Evolutionary conservation across 1,140 invertebrate genomes (phyloP).

Genomic region (Berghia stephanieae): DNA sequence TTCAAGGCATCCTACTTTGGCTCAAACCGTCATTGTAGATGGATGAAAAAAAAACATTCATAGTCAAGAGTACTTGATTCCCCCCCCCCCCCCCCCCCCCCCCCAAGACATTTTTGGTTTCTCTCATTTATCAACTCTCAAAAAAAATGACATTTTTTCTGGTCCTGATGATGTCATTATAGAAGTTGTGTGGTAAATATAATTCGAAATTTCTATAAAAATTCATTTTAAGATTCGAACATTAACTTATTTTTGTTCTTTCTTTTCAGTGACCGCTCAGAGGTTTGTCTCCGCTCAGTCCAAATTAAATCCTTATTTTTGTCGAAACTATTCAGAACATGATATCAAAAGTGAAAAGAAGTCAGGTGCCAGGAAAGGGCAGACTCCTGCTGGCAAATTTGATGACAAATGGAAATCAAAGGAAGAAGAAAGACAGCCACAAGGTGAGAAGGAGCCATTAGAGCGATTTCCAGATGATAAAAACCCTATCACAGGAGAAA

Average conservation of each 20-base stretch:
- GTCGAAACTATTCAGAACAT: constrained; percentile 42
- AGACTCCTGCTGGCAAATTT: constrained; percentile 71
- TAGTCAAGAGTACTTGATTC: too few species aligned
- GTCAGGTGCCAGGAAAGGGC: constrained; percentile 43
- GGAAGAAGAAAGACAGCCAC: constrained; percentile 68
- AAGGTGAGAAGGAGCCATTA: constrained; percentile 86
- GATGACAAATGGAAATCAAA: constrained; percentile 70
- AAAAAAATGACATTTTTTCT: too few species aligned
- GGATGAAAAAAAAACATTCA: too few species aligned
- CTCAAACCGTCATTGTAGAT: too few species aligned
- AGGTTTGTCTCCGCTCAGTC: neutral
- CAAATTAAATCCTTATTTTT: neutral
- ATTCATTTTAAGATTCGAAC: neutral
- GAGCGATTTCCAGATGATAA: constrained; percentile 85
- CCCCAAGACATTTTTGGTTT: too few species aligned
- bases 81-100: too few species aligned
- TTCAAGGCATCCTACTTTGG: too few species aligned
- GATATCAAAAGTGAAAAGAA: neutral
- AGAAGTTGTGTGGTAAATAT: neutral
- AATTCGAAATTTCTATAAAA: neutral
- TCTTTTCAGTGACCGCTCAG: constrained; percentile 4
- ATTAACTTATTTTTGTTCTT: neutral
- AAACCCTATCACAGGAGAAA: constrained; percentile 93
- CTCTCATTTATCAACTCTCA: too few species aligned
- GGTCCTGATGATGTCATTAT: neutral